Conservation (phyloP, 2,888 invertebrate species). For the Eugnorisma glareosa region DNA sequence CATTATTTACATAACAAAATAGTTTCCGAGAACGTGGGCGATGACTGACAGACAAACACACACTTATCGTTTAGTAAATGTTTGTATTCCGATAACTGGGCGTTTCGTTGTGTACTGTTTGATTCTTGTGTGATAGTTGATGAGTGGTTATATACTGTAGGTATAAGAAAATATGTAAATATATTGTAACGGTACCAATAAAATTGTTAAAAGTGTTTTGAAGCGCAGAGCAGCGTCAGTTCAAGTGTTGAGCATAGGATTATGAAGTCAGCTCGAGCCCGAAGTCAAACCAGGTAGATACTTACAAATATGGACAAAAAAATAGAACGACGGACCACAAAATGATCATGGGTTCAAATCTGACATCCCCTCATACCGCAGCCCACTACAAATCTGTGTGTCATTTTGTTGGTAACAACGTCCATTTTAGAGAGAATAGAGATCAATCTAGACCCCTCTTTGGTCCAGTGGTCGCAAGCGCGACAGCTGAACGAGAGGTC, state of each 20-base stretch:
- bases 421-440: not conserved
- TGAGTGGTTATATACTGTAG: not conserved
- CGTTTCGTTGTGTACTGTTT: slow-evolving; percentile 8
- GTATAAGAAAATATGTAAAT: not conserved
- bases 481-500: no score
- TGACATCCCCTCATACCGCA: not conserved
- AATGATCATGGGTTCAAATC: no score
- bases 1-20: slow-evolving; percentile 64
- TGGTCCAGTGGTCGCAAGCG: no score
- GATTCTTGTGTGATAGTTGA: slow-evolving; percentile 7
- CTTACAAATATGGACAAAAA: not conserved
- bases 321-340: no score
- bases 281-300: not conserved
- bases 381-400: not conserved
- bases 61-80: slow-evolving; percentile 68
- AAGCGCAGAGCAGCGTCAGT: not conserved
- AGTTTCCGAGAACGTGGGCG: slow-evolving; percentile 66
- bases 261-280: not conserved
- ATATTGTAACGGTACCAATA: not conserved
- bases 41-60: slow-evolving; percentile 65
- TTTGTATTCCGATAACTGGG: slow-evolving; percentile 51
- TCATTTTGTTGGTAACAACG: not conserved
- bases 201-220: not conserved
- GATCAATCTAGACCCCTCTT: not conserved
- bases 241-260: not conserved